Percentiles rank a stretch among this genome's conserved stretches.
Conservation (phyloP, 2,113 vertebrate species). For the Heterochromis multidens region DNA sequence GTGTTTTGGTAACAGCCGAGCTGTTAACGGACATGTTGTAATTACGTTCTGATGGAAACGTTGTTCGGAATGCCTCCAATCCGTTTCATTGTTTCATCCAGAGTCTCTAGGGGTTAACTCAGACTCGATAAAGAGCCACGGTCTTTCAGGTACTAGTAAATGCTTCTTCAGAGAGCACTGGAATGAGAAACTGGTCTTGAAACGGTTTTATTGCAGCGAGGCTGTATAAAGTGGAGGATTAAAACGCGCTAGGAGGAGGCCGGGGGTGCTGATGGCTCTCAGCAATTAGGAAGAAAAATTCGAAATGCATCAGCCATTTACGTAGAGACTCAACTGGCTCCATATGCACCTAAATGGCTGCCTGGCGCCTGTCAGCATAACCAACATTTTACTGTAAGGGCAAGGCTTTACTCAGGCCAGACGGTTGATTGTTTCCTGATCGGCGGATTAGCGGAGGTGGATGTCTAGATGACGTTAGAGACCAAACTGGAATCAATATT, state of each 20-base stretch:
- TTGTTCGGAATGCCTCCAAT: slow-evolving; percentile 57
- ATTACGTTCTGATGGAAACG: slow-evolving; percentile 29
- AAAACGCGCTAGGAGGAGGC: slow-evolving; percentile 44
- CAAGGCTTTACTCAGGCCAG: slow-evolving; percentile 11
- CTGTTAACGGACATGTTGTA: slow-evolving; percentile 8
- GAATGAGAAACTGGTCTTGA: background rate
- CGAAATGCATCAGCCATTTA: slow-evolving; percentile 84
- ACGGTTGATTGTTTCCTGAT: slow-evolving; percentile 12
- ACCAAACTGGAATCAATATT: slow-evolving; percentile 53
- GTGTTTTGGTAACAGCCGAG: background rate
- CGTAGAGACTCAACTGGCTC: slow-evolving; percentile 76
- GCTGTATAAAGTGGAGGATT: slow-evolving; percentile 21
- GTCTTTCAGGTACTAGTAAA: slow-evolving; percentile 5
- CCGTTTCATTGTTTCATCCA: slow-evolving; percentile 80
- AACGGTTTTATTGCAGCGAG: slow-evolving; percentile 1
- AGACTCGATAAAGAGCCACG: slow-evolving; percentile 50
- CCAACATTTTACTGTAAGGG: slow-evolving; percentile 29
- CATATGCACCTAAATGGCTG: slow-evolving; percentile 82
- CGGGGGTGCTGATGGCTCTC: slow-evolving; percentile 65
- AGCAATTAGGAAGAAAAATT: slow-evolving; percentile 76
- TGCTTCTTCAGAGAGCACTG: background rate
- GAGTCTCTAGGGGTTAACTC: slow-evolving; percentile 77
- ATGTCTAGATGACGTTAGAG: slow-evolving; percentile 47
- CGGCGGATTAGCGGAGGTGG: slow-evolving; percentile 30
- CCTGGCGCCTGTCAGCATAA: slow-evolving; percentile 63